Evolutionary conservation across 2,888 invertebrate species (phyloP), one percentile per base, ranked within the genome.

Genomic region (Callyntrura guangdongensis): DNA sequence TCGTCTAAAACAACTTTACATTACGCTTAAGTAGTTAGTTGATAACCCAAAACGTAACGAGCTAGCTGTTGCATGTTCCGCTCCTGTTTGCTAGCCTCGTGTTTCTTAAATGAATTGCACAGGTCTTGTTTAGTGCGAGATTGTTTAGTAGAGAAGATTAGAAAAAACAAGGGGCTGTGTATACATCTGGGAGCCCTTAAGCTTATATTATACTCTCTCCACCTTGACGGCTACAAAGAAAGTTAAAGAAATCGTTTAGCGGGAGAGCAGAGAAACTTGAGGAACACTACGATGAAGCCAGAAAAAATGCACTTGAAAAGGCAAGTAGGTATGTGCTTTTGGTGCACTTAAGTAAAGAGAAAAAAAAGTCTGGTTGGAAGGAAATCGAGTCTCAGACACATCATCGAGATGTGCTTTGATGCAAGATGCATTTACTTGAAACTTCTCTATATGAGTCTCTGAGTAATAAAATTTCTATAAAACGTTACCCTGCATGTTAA

Each of bases 101-200:
- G 9, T 81, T 45, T 72, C 72, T 59, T 79, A 79, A 79, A 86
- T 86, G 86, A 86, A 86, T 64, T 77, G 86, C 61, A 64, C 86
- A 86, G 77, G 64, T 86, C 56, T 53, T 61, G 11, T 25, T 61
- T 17, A 56, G 49, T 69, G 45, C 47, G 83, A 77, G 89, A 83
- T 83, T 83, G 89, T 72, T 77, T 79, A 86, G 86, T 74, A 59
- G 61, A 84, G 85, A 89, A 86, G 90, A 85, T 90, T 90, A 90
- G 89, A 84, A 89, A 81, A 86, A 90, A 86, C 82, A 90, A 86
- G 49, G 72, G 61, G 72, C 49, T n/a, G 53, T 85, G 90, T 90
- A 90, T 90, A 90, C 90, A 72, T 90, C 61, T 85, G 90, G 90
- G 90, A 90, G 90, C 90, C 90, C 90, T 90, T 90, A 89, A 89